These are phyloP conservation scores for Petrocephalus zakoni DNA, from an alignment of 2,113 vertebrate species.

Conservation along the genomic window DNA sequence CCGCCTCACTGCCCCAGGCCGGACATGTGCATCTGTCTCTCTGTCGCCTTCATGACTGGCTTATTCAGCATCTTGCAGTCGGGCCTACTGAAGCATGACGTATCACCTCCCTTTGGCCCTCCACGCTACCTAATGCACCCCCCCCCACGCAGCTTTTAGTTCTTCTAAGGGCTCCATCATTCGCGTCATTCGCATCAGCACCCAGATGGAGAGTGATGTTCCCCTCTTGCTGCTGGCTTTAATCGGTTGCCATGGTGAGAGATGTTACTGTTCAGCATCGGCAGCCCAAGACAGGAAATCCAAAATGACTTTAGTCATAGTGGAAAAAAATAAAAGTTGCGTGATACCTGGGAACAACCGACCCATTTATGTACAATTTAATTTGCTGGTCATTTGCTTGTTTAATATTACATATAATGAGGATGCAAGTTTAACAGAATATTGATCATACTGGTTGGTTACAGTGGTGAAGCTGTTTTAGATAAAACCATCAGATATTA, in stretches of 20 bases:
- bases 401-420: too few relatives aligned
- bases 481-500: not conserved
- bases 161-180: not conserved
- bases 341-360: not conserved
- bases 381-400: too few relatives aligned
- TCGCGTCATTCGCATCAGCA: not conserved
- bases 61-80: not conserved
- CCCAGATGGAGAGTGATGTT: not conserved
- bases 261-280: not conserved
- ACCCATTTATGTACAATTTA: not conserved
- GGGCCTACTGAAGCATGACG: not conserved
- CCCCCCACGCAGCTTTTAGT: not conserved
- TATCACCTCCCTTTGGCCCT: not conserved
- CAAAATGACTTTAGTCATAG: not conserved
- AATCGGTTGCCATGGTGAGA: constrained; percentile 10
- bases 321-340: not conserved
- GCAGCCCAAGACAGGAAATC: not conserved
- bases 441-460: not conserved
- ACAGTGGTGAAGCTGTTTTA: not conserved
- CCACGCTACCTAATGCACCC: not conserved
- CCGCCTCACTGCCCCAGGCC: not conserved
- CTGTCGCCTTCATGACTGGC: not conserved
- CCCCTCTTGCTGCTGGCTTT: not conserved
- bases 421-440: too few relatives aligned
- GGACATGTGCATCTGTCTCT: not conserved